Evolutionary conservation across 2,113 vertebrate genomes (phyloP).

Genomic region (Galbula dea): DNA sequence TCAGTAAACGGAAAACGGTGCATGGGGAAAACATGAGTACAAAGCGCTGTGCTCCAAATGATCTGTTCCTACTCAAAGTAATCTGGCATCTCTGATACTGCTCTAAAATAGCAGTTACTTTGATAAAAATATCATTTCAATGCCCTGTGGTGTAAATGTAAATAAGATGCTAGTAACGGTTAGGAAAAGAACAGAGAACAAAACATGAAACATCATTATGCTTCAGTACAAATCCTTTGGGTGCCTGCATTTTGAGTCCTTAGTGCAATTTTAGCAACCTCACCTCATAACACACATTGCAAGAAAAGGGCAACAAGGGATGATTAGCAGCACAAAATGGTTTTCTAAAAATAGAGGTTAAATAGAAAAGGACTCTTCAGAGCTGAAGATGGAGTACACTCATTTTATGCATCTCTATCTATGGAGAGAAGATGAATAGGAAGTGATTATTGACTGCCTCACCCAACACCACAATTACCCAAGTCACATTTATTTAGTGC

Average conservation of each 20-base stretch:
- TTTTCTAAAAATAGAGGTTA: not conserved
- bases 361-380: not conserved
- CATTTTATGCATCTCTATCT: not conserved
- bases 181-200: not conserved
- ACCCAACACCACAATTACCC: not conserved
- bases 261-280: not conserved
- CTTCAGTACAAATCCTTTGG: not conserved
- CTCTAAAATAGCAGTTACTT: not conserved
- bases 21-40: not conserved
- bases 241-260: not conserved
- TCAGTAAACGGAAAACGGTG: not conserved
- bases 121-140: not conserved
- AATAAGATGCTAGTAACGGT: not conserved
- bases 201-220: not conserved
- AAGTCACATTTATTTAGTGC: not conserved
- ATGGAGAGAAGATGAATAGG: not conserved
- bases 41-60: not conserved
- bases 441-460: not conserved
- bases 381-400: not conserved
- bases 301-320: not conserved
- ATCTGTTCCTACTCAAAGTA: not conserved
- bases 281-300: not conserved
- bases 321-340: not conserved
- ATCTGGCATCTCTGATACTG: not conserved
- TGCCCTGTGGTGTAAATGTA: not conserved